A percentile compares a stretch with the other conserved stretches of the same genome.
phyloP scores from a whole-genome alignment of 2,797 vertebrate genomes.

The Molossus molossus region DNA sequence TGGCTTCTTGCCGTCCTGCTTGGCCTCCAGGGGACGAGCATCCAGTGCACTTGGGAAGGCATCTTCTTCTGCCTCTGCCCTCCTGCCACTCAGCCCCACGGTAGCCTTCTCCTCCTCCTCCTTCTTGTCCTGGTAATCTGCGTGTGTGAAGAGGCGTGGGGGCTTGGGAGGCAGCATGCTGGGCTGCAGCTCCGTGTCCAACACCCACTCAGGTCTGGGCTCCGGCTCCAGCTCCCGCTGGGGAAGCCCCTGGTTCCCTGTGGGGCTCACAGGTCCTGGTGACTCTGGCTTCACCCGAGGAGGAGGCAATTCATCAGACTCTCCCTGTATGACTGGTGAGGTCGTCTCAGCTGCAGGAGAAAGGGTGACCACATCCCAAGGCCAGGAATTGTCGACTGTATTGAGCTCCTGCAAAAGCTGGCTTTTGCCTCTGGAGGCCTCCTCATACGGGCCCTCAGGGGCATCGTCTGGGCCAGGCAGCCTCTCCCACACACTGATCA shows the following conservation, averaged over 20 bases:
- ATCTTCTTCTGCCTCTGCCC: conserved; percentile 14
- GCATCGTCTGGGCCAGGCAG: not conserved
- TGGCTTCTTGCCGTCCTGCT: conserved; percentile 38
- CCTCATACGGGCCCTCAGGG: not conserved
- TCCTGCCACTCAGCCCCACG: not conserved
- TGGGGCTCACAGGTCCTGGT: conserved; percentile 1
- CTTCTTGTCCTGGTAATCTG: fast-evolving
- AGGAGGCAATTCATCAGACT: conserved; percentile 14
- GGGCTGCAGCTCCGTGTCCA: not conserved
- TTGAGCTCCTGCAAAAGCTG: conserved; percentile 67
- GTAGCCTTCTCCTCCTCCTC: not conserved
- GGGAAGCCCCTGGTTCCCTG: not conserved
- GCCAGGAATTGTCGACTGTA: conserved; percentile 65
- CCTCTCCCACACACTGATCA: conserved; percentile 58
- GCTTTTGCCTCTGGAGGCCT: not conserved
- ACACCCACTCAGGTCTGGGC: conserved; percentile 1
- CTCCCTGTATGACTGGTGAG: conserved; percentile 1
- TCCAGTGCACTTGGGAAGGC: not conserved
- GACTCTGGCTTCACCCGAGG: conserved; percentile 29
- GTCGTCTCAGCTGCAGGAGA: conserved; percentile 73
- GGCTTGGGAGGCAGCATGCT: conserved; percentile 85
- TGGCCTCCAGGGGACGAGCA: not conserved
- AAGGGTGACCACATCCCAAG: conserved; percentile 82
- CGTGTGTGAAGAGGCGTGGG: conserved; percentile 80
- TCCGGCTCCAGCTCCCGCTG: not conserved